Base-by-base conservation (phyloP, 2,113 vertebrate species). In the Eptesicus fuscus region DNA sequence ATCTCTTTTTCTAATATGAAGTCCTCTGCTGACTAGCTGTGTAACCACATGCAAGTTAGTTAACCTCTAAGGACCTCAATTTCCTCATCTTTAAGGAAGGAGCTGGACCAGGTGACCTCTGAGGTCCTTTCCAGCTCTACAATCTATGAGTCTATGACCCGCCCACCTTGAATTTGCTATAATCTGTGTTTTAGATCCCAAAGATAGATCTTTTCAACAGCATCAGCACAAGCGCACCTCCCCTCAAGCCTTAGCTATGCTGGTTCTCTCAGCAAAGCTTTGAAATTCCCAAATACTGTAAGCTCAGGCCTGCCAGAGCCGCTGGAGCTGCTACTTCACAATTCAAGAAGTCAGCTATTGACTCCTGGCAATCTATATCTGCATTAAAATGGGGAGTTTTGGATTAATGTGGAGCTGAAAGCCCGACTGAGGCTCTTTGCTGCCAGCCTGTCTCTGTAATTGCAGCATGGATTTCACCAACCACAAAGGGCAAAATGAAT, bases 401-500 rank as follows among this genome's bases (percentile, higher is more conserved):
- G 98, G 98, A 98, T 99, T 99, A 98, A 99, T 98, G 98, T 98
- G 98, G 98, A 98, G 98, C 98, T 98, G 98, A 98, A 98, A 98
- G 98, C 98, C 98, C 97, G 98, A 98, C 98, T 97, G 98, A 99
- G 98, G 98, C 97, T 98, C 98, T 98, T 98, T 98, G 98, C 98
- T 99, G 98, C 98, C 98, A 98, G 98, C 98, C 98, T 98, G 98
- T 98, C 98, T 98, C 97, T 98, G 98, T 98, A 98, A 99, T 98
- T 98, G 98, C 98, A 98, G 98, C 98, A 98, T 98, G 98, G 98
- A 99, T 99, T 98, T 99, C 98, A 98, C 98, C 98, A 98, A 98
- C 98, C 99, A 99, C 99, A 99, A 98, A 99, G 98, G 98, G 98
- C 98, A 98, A 98, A 98, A 98, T 98, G 98, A 98, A 99, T 98